A percentile compares a stretch with the other conserved stretches of the same genome.
Conservation (phyloP, 2,888 invertebrate genomes). For the Osmoderma eremita region DNA sequence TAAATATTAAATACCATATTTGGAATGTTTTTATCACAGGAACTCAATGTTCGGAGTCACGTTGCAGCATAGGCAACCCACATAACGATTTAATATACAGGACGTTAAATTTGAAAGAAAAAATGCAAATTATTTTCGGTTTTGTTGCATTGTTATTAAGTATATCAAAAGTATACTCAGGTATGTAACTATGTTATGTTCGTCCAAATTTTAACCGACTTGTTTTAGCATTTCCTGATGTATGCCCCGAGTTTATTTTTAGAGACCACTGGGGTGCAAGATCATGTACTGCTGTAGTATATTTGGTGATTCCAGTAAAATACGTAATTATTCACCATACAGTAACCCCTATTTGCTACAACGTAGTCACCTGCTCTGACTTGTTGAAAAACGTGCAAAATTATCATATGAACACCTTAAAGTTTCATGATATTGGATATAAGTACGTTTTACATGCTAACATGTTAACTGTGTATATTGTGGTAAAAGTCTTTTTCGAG, state of each 20-base stretch:
- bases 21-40: conserved; percentile 38
- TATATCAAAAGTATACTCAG: not conserved
- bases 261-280: conserved; percentile 70
- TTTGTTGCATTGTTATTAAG: conserved; percentile 6
- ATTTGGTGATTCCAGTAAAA: conserved; percentile 65
- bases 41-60: conserved; percentile 1
- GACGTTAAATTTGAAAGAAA: not conserved
- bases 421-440: conserved; percentile 69
- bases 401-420: conserved; percentile 65
- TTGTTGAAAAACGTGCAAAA: conserved; percentile 64
- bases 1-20: conserved; percentile 38
- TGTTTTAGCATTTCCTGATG: conserved; percentile 13
- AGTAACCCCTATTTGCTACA: conserved; percentile 65
- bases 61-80: conserved; percentile 29
- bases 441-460: too few relatives aligned
- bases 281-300: conserved; percentile 65
- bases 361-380: conserved; percentile 62
- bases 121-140: not conserved
- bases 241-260: conserved; percentile 68
- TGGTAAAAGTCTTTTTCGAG: too few relatives aligned
- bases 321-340: conserved; percentile 70
- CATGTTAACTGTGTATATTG: too few relatives aligned
- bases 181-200: conserved; percentile 1
- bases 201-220: not conserved
- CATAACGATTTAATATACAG: conserved; percentile 7